Conservation (phyloP, 2,797 vertebrate species). For the Stomatorhinus walkeri region DNA sequence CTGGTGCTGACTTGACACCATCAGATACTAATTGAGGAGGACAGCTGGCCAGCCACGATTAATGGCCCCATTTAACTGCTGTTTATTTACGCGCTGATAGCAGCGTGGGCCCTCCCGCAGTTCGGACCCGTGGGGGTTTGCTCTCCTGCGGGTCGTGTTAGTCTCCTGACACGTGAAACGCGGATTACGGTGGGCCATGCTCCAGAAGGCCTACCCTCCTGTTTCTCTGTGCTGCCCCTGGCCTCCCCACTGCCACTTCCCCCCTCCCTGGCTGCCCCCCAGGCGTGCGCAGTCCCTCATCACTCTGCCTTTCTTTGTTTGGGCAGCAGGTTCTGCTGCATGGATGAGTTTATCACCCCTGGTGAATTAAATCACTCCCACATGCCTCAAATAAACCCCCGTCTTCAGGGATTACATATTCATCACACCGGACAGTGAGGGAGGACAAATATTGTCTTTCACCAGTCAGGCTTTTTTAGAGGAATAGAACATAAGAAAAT, state of each 20-base stretch:
- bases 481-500: neutral
- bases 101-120: constrained; percentile 27
- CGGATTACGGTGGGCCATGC: constrained; percentile 30
- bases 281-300: neutral
- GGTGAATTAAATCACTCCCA: constrained; percentile 31
- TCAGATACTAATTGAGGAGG: neutral
- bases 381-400: constrained; percentile 27
- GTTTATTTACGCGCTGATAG: constrained; percentile 40
- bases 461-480: neutral
- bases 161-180: constrained; percentile 37
- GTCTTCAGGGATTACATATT: constrained; percentile 14
- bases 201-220: constrained; percentile 23
- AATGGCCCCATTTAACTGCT: constrained; percentile 32
- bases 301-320: constrained; percentile 28
- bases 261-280: neutral
- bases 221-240: constrained; percentile 4
- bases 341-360: constrained; percentile 21
- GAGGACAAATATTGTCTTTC: neutral
- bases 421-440: constrained; percentile 11
- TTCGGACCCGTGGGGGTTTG: constrained; percentile 35
- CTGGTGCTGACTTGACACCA: neutral
- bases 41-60: constrained; percentile 23
- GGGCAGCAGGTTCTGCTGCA: constrained; percentile 27
- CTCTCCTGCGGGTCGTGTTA: constrained; percentile 37
- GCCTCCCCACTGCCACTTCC: neutral